These are phyloP conservation scores for Cecidostiba fungosa DNA, from an alignment of 2,888 invertebrate genomes.

Conservation along the genomic window DNA sequence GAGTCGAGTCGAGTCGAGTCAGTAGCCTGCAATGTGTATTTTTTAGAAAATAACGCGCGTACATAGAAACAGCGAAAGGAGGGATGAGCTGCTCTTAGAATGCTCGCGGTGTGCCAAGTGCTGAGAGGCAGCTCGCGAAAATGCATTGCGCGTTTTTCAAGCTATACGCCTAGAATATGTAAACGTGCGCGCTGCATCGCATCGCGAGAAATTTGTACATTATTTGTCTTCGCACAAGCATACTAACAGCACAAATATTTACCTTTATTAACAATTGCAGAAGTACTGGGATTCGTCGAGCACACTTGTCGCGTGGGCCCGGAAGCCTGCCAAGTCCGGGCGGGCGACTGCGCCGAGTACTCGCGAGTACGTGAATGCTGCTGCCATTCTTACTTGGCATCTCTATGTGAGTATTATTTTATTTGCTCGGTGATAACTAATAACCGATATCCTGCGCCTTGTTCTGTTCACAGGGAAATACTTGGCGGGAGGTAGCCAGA, in stretches of 20 bases:
- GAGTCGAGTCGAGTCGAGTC: too few relatives aligned
- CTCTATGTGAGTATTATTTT: conserved; percentile 82
- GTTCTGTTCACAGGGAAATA: conserved; percentile 75
- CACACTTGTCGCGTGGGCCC: conserved; percentile 86
- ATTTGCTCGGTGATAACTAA: too few relatives aligned
- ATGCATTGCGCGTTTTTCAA: neutral
- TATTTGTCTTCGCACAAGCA: too few relatives aligned
- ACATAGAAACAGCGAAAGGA: too few relatives aligned
- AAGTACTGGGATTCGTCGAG: conserved; percentile 86
- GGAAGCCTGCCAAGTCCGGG: conserved; percentile 83
- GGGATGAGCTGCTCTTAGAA: too few relatives aligned
- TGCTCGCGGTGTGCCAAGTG: too few relatives aligned
- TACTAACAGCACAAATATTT: neutral
- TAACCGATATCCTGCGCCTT: neutral
- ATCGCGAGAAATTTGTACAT: too few relatives aligned
- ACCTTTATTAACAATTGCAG: conserved; percentile 78
- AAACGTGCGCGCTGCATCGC: too few relatives aligned
- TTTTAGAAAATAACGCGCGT: too few relatives aligned
- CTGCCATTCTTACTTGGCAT: conserved; percentile 83
- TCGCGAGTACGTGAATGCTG: conserved; percentile 85
- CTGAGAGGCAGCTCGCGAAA: conserved; percentile 3
- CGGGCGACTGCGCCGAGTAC: conserved; percentile 85
- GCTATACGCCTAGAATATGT: too few relatives aligned
- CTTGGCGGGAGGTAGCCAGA: conserved; percentile 70
- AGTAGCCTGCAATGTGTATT: too few relatives aligned